phyloP scores from a whole-genome alignment of 64 coral and sea anemone genomes.

The Porites australiensis region DNA sequence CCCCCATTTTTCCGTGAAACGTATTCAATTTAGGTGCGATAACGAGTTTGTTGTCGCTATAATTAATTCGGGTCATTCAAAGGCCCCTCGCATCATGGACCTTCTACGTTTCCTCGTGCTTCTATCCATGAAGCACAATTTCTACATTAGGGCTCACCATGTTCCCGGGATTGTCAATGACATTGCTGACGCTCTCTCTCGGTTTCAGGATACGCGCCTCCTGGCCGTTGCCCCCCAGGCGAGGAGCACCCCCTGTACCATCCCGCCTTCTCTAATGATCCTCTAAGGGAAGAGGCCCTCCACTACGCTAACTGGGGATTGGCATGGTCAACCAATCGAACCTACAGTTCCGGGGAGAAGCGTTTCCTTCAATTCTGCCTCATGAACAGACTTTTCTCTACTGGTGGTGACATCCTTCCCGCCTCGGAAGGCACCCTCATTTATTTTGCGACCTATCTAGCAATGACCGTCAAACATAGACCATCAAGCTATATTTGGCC shows the following conservation, averaged over 20 bases:
- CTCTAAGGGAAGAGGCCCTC: background rate
- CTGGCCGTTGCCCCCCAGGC: too few species aligned
- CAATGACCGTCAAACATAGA: background rate
- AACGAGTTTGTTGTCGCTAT: background rate
- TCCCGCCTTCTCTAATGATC: background rate
- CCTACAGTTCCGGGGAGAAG: conserved; percentile 18
- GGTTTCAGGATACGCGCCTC: background rate
- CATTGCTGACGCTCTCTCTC: background rate
- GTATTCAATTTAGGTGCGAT: background rate
- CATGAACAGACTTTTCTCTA: background rate
- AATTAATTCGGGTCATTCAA: background rate
- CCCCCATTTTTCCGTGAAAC: background rate
- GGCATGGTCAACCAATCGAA: conserved; percentile 5
- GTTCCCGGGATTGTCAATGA: background rate
- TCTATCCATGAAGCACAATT: background rate
- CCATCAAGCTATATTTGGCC: too few species aligned
- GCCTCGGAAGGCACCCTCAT: background rate
- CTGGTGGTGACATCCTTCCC: background rate
- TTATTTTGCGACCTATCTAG: background rate
- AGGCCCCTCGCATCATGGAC: background rate
- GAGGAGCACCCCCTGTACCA: background rate
- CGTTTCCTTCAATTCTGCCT: conserved; percentile 7
- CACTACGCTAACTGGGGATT: background rate
- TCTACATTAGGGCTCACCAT: background rate
- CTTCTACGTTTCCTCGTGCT: background rate